phyloP scores from a whole-genome alignment of 2,888 invertebrate species.

The Troilus luridus region DNA sequence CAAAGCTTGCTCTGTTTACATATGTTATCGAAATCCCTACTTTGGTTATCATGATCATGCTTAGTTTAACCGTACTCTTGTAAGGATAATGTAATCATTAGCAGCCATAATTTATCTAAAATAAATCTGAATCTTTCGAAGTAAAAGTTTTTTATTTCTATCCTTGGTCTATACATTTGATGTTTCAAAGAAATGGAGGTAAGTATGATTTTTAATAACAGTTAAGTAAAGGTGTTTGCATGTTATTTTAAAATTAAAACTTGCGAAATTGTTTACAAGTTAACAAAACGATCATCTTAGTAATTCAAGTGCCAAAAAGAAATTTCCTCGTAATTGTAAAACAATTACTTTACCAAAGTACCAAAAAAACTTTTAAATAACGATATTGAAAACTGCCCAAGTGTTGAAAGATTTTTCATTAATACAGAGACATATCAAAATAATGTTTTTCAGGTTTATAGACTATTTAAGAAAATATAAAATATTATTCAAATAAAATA shows the following conservation, averaged over 20 bases:
- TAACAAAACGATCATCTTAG: not conserved
- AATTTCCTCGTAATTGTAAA: too few relatives aligned
- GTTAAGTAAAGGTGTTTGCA: not conserved
- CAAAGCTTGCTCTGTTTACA: constrained; percentile 57
- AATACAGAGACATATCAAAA: too few relatives aligned
- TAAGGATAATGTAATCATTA: constrained; percentile 63
- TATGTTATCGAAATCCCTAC: constrained; percentile 47
- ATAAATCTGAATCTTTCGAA: constrained; percentile 60
- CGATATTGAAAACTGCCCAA: too few relatives aligned
- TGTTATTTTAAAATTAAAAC: not conserved
- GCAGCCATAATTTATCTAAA: constrained; percentile 63
- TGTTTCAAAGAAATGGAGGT: not conserved
- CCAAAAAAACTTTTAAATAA: too few relatives aligned
- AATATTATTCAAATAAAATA: too few relatives aligned
- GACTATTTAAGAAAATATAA: too few relatives aligned
- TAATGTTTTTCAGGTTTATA: too few relatives aligned
- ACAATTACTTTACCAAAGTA: too few relatives aligned
- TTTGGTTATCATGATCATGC: constrained; percentile 57
- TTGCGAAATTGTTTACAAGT: not conserved
- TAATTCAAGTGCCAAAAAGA: too few relatives aligned
- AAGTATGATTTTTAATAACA: not conserved
- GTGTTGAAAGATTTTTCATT: too few relatives aligned
- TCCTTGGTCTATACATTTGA: not conserved
- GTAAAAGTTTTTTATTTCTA: not conserved
- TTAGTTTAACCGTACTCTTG: constrained; percentile 58